Evolutionary conservation across 2,113 vertebrate genomes (phyloP).

Genomic region (Odocoileus virginianus): DNA sequence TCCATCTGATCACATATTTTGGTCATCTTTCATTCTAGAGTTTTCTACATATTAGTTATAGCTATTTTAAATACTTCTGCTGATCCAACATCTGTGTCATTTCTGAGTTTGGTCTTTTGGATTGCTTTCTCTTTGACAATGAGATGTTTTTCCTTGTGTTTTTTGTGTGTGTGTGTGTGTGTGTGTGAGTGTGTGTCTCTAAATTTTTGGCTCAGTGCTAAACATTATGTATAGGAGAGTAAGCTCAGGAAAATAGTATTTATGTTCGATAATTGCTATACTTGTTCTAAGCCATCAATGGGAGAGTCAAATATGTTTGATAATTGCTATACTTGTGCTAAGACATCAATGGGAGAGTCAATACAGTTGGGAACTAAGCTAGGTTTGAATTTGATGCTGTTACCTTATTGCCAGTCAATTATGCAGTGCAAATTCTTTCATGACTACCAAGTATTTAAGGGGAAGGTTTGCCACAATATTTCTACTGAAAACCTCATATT

Average conservation of each 20-base stretch:
- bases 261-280: background rate
- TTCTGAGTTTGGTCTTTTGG: background rate
- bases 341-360: background rate
- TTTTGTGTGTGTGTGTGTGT: accelerated
- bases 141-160: background rate
- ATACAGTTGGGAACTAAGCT: background rate
- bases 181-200: background rate
- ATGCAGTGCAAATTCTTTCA: background rate
- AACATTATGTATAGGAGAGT: background rate
- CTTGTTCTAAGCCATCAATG: background rate
- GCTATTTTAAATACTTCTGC: background rate
- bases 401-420: background rate
- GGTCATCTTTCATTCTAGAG: background rate
- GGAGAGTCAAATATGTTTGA: background rate
- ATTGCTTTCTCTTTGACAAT: background rate
- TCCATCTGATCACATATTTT: background rate
- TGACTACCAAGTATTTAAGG: background rate
- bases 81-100: background rate
- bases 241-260: background rate
- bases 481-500: background rate
- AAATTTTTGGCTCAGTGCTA: background rate
- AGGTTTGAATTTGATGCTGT: background rate
- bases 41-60: background rate
- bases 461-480: background rate
- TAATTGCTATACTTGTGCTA: background rate